Conservation (phyloP, 2,888 invertebrate species). For the Athalia cordata region DNA sequence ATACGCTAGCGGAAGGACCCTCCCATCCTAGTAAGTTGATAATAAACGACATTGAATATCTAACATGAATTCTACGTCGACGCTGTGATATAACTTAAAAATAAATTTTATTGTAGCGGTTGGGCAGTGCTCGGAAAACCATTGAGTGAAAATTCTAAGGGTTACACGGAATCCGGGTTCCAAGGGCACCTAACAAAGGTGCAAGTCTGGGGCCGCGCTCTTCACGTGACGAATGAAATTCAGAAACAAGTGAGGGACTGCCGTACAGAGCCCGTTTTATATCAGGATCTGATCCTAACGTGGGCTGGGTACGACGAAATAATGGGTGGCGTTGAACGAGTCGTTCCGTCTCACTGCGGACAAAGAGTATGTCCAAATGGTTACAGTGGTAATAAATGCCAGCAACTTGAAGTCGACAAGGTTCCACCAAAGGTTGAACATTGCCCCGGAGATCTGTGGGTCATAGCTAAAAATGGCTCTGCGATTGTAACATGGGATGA, state of each 20-base stretch:
- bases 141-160: slow-evolving; percentile 79
- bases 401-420: slow-evolving; percentile 89
- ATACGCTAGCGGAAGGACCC: slow-evolving; percentile 87
- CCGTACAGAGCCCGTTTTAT: slow-evolving; percentile 92
- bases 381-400: slow-evolving; percentile 89
- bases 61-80: too few relatives aligned
- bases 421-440: slow-evolving; percentile 89
- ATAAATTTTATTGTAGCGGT: slow-evolving; percentile 77
- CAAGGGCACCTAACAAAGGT: slow-evolving; percentile 96
- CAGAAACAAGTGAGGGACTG: slow-evolving; percentile 96
- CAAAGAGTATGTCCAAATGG: slow-evolving; percentile 92
- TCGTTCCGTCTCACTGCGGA: slow-evolving; percentile 94
- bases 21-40: slow-evolving; percentile 86
- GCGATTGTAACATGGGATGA: slow-evolving; percentile 94
- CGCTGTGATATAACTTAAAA: neutral
- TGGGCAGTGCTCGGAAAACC: slow-evolving; percentile 96
- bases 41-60: too few relatives aligned
- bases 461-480: slow-evolving; percentile 93
- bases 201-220: slow-evolving; percentile 93
- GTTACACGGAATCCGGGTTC: slow-evolving; percentile 93
- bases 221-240: slow-evolving; percentile 93
- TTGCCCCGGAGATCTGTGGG: slow-evolving; percentile 96
- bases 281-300: slow-evolving; percentile 88
- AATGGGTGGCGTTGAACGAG: slow-evolving; percentile 91
- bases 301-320: slow-evolving; percentile 96